Percentiles rank a stretch among this genome's conserved stretches.
These are phyloP conservation scores for Mythimna ferrago DNA, from an alignment of 2,888 invertebrate genomes.

Conservation along the genomic window DNA sequence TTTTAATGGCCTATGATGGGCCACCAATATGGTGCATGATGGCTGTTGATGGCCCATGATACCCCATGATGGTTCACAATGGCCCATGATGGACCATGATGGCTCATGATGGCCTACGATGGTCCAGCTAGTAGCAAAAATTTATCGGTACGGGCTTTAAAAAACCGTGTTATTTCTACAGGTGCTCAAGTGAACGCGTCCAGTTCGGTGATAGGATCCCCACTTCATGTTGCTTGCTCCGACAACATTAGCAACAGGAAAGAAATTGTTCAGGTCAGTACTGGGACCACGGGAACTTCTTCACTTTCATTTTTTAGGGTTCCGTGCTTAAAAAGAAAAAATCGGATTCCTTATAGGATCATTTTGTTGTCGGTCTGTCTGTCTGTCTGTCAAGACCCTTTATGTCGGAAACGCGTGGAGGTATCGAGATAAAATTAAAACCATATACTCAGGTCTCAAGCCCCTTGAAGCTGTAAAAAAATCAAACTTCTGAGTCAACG, in stretches of 20 bases:
- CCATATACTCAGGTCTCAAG: no score
- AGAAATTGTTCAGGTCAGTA: conserved; percentile 89
- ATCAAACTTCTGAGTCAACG: no score
- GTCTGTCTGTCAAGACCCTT: no score
- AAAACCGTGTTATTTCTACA: conserved; percentile 65
- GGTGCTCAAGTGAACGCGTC: conserved; percentile 95
- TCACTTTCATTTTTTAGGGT: no score
- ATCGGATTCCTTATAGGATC: no score
- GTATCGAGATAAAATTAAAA: not conserved
- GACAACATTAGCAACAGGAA: conserved; percentile 94
- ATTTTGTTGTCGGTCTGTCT: no score
- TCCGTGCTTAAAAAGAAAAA: no score
- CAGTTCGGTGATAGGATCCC: conserved; percentile 95
- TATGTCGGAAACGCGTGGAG: no score
- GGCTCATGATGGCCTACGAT: no score
- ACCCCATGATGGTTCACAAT: not conserved
- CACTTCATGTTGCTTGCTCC: conserved; percentile 95
- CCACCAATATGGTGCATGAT: not conserved
- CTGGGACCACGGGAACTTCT: no score
- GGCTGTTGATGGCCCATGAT: not conserved
- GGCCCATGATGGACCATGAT: not conserved
- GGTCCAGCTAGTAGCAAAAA: no score
- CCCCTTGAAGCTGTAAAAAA: no score
- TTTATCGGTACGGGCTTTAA: not conserved
- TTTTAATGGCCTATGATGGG: not conserved